phyloP scores from a whole-genome alignment of 1,140 invertebrate species.

The Drosophila nannoptera region DNA sequence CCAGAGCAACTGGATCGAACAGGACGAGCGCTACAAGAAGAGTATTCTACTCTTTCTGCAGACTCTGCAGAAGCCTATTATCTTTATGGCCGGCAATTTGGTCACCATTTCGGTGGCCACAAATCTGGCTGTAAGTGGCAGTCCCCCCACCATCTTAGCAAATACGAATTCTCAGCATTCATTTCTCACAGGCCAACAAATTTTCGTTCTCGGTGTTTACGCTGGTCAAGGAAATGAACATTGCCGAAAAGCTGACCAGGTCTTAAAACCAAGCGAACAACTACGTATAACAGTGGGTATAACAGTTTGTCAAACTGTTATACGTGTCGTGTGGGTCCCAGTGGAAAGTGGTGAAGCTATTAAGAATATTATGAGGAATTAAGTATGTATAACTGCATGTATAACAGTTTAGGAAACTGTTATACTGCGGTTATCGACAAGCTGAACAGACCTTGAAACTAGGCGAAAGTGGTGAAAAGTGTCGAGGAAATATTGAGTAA shows the following conservation, averaged over 20 bases:
- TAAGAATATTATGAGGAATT: background rate
- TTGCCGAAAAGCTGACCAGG: slow-evolving; percentile 53
- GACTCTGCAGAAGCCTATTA: slow-evolving; percentile 56
- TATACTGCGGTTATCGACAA: too few relatives aligned
- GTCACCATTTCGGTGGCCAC: slow-evolving; percentile 64
- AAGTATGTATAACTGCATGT: background rate
- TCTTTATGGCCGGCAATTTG: slow-evolving; percentile 62
- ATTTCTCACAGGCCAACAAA: slow-evolving; percentile 47
- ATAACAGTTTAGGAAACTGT: too few relatives aligned
- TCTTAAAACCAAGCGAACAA: background rate
- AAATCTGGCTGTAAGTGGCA: slow-evolving; percentile 52
- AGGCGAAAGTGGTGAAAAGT: too few relatives aligned
- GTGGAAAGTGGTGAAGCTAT: too few relatives aligned
- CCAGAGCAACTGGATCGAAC: slow-evolving; percentile 61
- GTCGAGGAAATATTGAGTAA: too few relatives aligned
- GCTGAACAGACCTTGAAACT: too few relatives aligned
- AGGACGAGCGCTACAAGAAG: slow-evolving; percentile 45
- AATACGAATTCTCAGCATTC: background rate
- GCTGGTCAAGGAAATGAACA: slow-evolving; percentile 61
- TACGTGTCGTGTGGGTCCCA: too few relatives aligned
- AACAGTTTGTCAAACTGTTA: too few relatives aligned
- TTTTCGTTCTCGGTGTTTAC: slow-evolving; percentile 68
- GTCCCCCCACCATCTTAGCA: background rate
- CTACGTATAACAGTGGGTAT: background rate
- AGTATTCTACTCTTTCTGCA: slow-evolving; percentile 53